Conservation (phyloP, 2,797 vertebrate genomes). For the Poecilia velifera region DNA sequence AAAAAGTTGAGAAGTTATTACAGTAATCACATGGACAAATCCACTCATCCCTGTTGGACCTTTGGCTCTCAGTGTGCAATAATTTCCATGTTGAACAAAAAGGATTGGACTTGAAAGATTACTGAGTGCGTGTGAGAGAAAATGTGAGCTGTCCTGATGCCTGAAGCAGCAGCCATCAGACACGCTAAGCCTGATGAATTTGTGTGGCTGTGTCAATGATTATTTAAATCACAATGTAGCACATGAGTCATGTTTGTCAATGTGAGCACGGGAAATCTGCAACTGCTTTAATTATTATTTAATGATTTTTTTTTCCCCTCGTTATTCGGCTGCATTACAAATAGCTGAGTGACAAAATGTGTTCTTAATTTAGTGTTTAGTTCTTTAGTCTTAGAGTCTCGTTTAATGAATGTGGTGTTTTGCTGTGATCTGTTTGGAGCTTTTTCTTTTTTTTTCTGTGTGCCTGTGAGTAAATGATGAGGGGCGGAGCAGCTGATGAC, state of each 20-base stretch:
- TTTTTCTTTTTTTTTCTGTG: not conserved
- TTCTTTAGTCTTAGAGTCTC: not conserved
- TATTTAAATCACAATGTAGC: slow-evolving; percentile 60
- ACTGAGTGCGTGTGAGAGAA: slow-evolving; percentile 13
- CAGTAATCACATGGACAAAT: slow-evolving; percentile 26
- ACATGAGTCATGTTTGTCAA: slow-evolving; percentile 40
- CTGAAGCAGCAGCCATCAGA: slow-evolving; percentile 56
- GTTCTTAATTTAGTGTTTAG: not conserved
- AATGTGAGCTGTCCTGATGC: slow-evolving; percentile 42
- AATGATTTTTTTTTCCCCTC: slow-evolving; percentile 16
- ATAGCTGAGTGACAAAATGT: not conserved
- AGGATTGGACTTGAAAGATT: slow-evolving; percentile 61
- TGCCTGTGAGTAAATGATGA: slow-evolving; percentile 16
- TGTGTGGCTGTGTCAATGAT: slow-evolving; percentile 61
- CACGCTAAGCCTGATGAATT: slow-evolving; percentile 58
- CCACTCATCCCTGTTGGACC: slow-evolving; percentile 31
- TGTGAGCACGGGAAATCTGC: not conserved
- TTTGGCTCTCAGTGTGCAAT: slow-evolving; percentile 33
- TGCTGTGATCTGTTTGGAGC: slow-evolving; percentile 6
- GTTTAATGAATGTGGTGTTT: not conserved
- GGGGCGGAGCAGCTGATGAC: slow-evolving; percentile 21
- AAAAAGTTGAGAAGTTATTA: slow-evolving; percentile 22
- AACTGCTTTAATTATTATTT: slow-evolving; percentile 25
- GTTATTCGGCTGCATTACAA: not conserved
- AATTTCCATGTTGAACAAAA: slow-evolving; percentile 60